Conservation (phyloP, 2,797 vertebrate species). For the Parauchenoglanis punctatus region DNA sequence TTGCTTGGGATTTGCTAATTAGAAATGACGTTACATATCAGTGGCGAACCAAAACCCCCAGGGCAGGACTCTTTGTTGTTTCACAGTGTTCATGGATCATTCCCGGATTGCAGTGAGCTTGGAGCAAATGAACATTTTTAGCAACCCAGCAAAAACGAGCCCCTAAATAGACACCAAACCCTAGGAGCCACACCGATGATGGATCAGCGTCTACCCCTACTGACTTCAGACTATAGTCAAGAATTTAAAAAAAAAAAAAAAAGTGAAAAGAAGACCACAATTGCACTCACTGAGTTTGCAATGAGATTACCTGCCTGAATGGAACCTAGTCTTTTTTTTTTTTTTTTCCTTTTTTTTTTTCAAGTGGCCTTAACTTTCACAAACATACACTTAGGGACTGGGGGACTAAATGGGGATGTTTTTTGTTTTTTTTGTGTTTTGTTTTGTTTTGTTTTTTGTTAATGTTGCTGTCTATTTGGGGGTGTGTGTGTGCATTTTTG, state of each 20-base stretch:
- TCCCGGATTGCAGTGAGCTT: slow-evolving; percentile 47
- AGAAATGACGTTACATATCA: slow-evolving; percentile 59
- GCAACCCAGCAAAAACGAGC: slow-evolving; percentile 11
- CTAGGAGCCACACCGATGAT: slow-evolving; percentile 61
- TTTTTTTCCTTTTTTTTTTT: slow-evolving; percentile 75
- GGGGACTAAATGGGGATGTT: slow-evolving; percentile 63
- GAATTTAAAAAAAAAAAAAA: slow-evolving; percentile 27
- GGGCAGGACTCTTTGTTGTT: slow-evolving; percentile 40
- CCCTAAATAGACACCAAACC: slow-evolving; percentile 35
- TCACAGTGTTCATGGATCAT: slow-evolving; percentile 48
- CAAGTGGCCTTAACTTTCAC: slow-evolving; percentile 84
- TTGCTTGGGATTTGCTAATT: slow-evolving; percentile 58
- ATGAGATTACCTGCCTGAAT: slow-evolving; percentile 80
- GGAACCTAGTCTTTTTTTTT: slow-evolving; percentile 71
- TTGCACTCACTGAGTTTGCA: slow-evolving; percentile 81
- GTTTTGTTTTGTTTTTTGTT: slow-evolving; percentile 59
- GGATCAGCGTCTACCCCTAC: slow-evolving; percentile 58
- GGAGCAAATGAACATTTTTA: slow-evolving; percentile 38
- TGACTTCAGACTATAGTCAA: slow-evolving; percentile 45
- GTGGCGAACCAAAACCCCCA: slow-evolving; percentile 48
- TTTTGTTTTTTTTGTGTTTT: slow-evolving; percentile 61
- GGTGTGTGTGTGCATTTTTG: slow-evolving; percentile 64
- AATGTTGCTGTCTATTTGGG: slow-evolving; percentile 56
- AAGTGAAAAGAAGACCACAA: slow-evolving; percentile 60
- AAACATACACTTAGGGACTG: slow-evolving; percentile 75